A percentile compares a stretch with the other conserved stretches of the same genome.
These are phyloP conservation scores for Chrysotoxum bicinctum DNA, from an alignment of 2,888 invertebrate species.

Conservation along the genomic window DNA sequence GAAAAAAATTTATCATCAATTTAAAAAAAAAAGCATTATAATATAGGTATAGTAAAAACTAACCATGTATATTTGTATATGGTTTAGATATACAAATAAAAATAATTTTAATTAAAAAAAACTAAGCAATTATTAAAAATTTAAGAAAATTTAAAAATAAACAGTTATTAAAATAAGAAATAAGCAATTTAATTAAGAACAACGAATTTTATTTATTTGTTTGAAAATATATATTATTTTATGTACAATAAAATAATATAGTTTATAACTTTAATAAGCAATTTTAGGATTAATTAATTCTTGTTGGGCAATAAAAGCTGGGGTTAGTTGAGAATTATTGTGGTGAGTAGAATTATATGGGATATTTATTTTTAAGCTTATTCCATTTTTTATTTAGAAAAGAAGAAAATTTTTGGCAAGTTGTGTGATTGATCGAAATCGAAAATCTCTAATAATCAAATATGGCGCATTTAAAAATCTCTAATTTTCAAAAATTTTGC, in stretches of 20 bases:
- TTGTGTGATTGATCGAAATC: not conserved
- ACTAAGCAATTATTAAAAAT: constrained; percentile 39
- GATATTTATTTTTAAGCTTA: constrained; percentile 23
- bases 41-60: not conserved
- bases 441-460: not conserved
- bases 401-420: not conserved
- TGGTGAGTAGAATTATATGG: constrained; percentile 76
- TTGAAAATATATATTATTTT: not conserved
- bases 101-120: not conserved
- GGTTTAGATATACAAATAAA: not conserved
- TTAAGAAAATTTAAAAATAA: not conserved
- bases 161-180: constrained; percentile 26
- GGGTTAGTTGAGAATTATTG: constrained; percentile 74
- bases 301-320: constrained; percentile 72
- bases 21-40: not conserved
- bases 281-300: constrained; percentile 63
- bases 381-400: not conserved
- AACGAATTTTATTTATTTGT: constrained; percentile 62
- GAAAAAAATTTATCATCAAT: too few species aligned
- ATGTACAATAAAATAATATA: not conserved
- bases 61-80: constrained; percentile 1
- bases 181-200: constrained; percentile 62
- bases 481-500: too few species aligned
- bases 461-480: too few species aligned
- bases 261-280: constrained; percentile 36